Evolutionary conservation across 2,888 invertebrate species (phyloP).

Genomic region (Dicyrtoma fusca): DNA sequence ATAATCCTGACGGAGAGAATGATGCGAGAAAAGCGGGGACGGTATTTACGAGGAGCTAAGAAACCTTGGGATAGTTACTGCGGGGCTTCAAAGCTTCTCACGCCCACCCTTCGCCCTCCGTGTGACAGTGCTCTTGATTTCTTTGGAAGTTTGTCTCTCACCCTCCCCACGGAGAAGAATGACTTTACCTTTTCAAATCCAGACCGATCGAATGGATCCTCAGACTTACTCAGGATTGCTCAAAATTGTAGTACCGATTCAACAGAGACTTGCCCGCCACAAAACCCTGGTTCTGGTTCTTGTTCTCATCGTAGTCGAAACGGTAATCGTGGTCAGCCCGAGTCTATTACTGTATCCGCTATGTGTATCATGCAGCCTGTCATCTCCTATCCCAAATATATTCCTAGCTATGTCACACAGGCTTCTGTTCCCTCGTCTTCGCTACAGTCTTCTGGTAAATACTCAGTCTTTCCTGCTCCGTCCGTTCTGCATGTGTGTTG

Average conservation of each 20-base stretch:
- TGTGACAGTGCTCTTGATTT: conserved; percentile 26
- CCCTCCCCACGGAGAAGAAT: conserved; percentile 28
- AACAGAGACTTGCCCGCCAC: not conserved
- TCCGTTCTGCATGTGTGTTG: too few species aligned
- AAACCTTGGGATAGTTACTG: conserved; percentile 42
- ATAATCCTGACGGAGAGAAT: conserved; percentile 48
- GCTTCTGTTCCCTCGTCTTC: not conserved
- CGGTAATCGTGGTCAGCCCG: not conserved
- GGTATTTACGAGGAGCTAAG: conserved; percentile 39
- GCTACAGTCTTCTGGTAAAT: conserved; percentile 2
- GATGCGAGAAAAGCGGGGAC: conserved; percentile 43
- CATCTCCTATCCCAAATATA: conserved; percentile 52
- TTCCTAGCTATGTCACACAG: conserved; percentile 48
- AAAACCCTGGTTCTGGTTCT: too few species aligned
- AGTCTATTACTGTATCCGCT: conserved; percentile 1
- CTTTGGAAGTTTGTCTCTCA: conserved; percentile 37
- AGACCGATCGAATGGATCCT: conserved; percentile 26
- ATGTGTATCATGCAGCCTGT: conserved; percentile 28
- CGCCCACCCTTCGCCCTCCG: not conserved
- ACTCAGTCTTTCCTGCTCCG: too few species aligned
- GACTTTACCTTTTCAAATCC: not conserved
- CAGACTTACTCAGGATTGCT: conserved; percentile 41
- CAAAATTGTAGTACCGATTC: too few species aligned
- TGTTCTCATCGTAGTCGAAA: too few species aligned
- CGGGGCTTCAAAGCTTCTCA: not conserved